Evolutionary conservation across 2,797 vertebrate species (phyloP).

Genomic region (Thalassophryne amazonica): DNA sequence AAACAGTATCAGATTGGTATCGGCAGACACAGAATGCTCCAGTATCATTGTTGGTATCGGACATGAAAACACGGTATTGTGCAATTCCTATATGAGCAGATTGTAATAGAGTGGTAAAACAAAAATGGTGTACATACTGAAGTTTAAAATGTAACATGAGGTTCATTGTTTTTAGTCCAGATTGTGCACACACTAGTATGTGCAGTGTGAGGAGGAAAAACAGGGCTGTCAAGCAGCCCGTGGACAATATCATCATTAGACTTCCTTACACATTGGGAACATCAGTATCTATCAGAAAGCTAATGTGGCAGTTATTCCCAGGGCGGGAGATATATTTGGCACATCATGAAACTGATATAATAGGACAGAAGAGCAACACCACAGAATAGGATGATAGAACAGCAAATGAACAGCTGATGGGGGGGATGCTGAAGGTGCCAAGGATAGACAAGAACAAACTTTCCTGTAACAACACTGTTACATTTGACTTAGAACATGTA

Average conservation of each 20-base stretch:
- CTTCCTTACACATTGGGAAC: constrained; percentile 63
- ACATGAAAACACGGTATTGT: neutral
- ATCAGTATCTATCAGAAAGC: constrained; percentile 73
- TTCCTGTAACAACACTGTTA: too few species aligned
- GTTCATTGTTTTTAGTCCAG: neutral
- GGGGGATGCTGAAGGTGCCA: too few species aligned
- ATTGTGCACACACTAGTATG: neutral
- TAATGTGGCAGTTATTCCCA: constrained; percentile 75
- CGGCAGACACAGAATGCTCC: too few species aligned
- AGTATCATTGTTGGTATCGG: too few species aligned
- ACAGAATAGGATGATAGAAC: constrained; percentile 4
- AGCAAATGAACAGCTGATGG: constrained; percentile 1
- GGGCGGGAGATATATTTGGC: constrained; percentile 58
- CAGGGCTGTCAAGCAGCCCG: constrained; percentile 39
- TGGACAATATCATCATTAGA: constrained; percentile 76
- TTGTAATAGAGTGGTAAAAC: neutral
- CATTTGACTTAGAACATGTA: too few species aligned
- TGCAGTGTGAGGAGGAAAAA: constrained; percentile 11
- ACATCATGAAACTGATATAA: constrained; percentile 34
- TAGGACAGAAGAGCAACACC: constrained; percentile 23
- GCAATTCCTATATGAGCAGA: neutral
- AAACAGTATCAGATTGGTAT: too few species aligned
- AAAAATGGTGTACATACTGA: neutral
- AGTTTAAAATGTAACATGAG: neutral
- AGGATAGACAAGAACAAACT: too few species aligned